phyloP scores from a whole-genome alignment of 23 tunicate genomes.

The Pegea sp. region DNA sequence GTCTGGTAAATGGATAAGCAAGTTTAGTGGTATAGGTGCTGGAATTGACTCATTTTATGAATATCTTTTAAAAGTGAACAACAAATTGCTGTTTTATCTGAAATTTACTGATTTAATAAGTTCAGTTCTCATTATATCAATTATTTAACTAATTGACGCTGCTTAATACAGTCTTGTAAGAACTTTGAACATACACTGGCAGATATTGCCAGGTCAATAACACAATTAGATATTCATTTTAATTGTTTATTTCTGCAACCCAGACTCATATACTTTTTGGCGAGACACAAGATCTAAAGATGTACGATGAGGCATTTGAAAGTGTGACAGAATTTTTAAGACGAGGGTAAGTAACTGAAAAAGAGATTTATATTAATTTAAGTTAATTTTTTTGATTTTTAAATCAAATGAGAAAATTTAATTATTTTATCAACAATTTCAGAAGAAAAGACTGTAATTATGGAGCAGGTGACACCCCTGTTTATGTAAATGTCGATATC shows the following conservation, averaged over 20 bases:
- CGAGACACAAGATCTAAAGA: conserved; percentile 36
- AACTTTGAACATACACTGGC: too few species aligned
- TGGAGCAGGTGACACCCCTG: conserved; percentile 72
- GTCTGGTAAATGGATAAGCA: conserved; percentile 70
- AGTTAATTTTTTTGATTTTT: background rate
- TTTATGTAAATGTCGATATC: conserved; percentile 75
- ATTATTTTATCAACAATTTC: background rate
- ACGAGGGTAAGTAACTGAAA: conserved; percentile 29
- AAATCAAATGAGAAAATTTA: background rate
- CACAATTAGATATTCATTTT: too few species aligned
- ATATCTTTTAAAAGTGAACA: conserved; percentile 62
- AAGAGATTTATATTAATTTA: background rate
- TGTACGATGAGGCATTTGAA: conserved; percentile 49
- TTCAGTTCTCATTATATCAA: too few species aligned
- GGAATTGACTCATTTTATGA: conserved; percentile 90
- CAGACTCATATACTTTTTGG: conserved; percentile 69
- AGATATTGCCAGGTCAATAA: too few species aligned
- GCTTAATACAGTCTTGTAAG: too few species aligned
- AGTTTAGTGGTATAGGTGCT: conserved; percentile 80
- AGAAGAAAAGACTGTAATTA: conserved; percentile 76
- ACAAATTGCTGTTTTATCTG: too few species aligned
- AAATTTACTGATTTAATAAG: too few species aligned
- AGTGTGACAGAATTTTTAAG: conserved; percentile 48
- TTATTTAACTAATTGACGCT: too few species aligned
- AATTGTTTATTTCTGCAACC: too few species aligned